Percentiles rank a stretch among this genome's conserved stretches.
Conservation (phyloP, 2,797 vertebrate species). For the Amblyraja radiata region DNA sequence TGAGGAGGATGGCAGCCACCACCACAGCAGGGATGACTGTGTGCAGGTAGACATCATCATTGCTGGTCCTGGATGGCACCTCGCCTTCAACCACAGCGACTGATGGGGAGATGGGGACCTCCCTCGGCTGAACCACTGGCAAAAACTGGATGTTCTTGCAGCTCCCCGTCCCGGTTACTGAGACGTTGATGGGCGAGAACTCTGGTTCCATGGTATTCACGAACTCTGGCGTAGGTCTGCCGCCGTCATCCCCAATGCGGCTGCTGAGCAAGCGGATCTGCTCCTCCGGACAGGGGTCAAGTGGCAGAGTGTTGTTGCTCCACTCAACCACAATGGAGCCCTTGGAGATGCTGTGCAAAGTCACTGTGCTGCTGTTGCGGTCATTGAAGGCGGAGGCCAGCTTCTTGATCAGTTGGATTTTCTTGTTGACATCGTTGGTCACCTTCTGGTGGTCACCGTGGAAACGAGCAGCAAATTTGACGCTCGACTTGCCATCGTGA, state of each 20-base stretch:
- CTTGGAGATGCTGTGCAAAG: conserved; percentile 74
- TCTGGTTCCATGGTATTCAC: conserved; percentile 72
- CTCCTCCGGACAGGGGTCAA: conserved; percentile 81
- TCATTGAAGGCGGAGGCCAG: conserved; percentile 79
- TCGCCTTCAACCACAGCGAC: conserved; percentile 58
- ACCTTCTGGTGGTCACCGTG: conserved; percentile 72
- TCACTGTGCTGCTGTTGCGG: conserved; percentile 86
- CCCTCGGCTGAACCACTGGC: conserved; percentile 54
- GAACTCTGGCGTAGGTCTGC: conserved; percentile 63
- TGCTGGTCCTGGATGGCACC: conserved; percentile 77
- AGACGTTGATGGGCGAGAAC: conserved; percentile 71
- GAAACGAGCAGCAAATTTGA: conserved; percentile 75
- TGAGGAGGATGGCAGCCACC: conserved; percentile 84
- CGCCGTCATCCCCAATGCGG: conserved; percentile 65
- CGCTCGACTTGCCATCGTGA: conserved; percentile 69
- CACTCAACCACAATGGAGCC: conserved; percentile 89
- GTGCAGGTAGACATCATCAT: conserved; percentile 89
- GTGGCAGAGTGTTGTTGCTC: conserved; percentile 85
- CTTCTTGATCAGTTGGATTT: conserved; percentile 85
- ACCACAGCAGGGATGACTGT: conserved; percentile 93
- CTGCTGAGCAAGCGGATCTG: conserved; percentile 72
- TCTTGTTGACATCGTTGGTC: conserved; percentile 77
- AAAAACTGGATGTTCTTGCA: conserved; percentile 77
- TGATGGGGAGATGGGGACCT: conserved; percentile 42
- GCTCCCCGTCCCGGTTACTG: conserved; percentile 68